Conservation (phyloP, 2,797 vertebrate species). For the Euthynnus affinis region DNA sequence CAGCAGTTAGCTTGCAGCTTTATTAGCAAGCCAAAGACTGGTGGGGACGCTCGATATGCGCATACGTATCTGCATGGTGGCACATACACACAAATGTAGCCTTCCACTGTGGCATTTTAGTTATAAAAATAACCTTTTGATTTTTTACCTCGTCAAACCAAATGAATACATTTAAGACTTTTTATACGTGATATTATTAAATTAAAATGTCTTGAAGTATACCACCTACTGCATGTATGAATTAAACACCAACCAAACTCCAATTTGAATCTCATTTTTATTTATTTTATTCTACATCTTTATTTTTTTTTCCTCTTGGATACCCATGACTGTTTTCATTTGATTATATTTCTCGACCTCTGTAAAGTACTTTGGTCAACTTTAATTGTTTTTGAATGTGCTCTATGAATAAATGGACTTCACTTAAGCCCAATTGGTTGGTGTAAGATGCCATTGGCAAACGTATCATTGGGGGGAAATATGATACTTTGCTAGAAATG, state of each 20-base stretch:
- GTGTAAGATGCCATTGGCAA: no score
- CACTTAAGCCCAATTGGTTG: no score
- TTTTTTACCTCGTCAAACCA: neutral
- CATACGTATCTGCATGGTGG: neutral
- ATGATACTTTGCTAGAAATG: neutral
- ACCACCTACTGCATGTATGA: neutral
- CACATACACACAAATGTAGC: neutral
- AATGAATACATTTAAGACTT: conserved; percentile 7
- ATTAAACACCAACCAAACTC: neutral
- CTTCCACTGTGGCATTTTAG: conserved; percentile 51
- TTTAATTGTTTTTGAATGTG: no score
- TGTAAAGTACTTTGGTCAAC: no score
- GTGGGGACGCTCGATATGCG: conserved; percentile 15
- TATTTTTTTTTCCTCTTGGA: no score
- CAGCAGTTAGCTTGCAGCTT: conserved; percentile 67
- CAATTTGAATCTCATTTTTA: no score
- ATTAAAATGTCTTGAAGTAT: conserved; percentile 11
- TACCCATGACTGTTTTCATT: no score
- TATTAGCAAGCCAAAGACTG: conserved; percentile 65
- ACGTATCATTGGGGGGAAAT: no score
- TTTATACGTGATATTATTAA: conserved; percentile 22
- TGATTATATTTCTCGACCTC: no score
- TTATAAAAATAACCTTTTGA: conserved; percentile 53
- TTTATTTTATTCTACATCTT: no score
- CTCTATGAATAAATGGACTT: no score